Conservation (phyloP, 2,797 vertebrate species). For the Notolepis coatsorum region DNA sequence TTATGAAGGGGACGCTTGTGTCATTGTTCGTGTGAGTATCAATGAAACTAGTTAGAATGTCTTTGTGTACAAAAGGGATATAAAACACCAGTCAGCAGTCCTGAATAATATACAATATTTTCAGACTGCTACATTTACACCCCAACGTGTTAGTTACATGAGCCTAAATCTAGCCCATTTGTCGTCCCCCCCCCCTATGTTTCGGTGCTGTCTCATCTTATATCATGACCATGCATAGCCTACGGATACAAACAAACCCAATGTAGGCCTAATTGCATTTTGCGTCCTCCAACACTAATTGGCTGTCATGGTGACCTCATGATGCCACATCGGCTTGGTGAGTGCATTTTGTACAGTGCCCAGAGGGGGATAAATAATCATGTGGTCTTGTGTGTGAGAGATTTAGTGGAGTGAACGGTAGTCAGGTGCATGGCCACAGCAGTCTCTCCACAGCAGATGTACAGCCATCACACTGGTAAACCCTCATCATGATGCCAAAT, state of each 20-base stretch:
- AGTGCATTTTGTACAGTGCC: slow-evolving; percentile 22
- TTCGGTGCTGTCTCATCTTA: not conserved
- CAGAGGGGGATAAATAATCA: slow-evolving; percentile 47
- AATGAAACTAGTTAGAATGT: too few species aligned
- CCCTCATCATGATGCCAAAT: slow-evolving; percentile 63
- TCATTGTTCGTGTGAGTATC: too few species aligned
- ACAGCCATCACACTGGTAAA: slow-evolving; percentile 59
- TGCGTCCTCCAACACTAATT: slow-evolving; percentile 15
- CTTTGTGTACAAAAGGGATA: too few species aligned
- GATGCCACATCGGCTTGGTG: slow-evolving; percentile 31
- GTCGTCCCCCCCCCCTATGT: too few species aligned
- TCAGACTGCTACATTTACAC: too few species aligned
- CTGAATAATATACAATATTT: too few species aligned
- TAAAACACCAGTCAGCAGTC: too few species aligned
- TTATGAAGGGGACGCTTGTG: too few species aligned
- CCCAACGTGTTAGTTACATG: too few species aligned
- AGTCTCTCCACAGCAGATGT: slow-evolving; percentile 69
- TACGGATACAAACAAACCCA: slow-evolving; percentile 31
- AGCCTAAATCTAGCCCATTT: too few species aligned
- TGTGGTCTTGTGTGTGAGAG: slow-evolving; percentile 36
- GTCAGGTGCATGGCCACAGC: slow-evolving; percentile 45
- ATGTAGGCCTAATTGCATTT: slow-evolving; percentile 17
- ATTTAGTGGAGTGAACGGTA: slow-evolving; percentile 64
- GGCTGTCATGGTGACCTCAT: slow-evolving; percentile 27
- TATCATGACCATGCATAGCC: too few species aligned